Evolutionary conservation across 37 sponge, comb jelly and placozoan genomes (phyloP).

Genomic region (Lycopodina hypogea): DNA sequence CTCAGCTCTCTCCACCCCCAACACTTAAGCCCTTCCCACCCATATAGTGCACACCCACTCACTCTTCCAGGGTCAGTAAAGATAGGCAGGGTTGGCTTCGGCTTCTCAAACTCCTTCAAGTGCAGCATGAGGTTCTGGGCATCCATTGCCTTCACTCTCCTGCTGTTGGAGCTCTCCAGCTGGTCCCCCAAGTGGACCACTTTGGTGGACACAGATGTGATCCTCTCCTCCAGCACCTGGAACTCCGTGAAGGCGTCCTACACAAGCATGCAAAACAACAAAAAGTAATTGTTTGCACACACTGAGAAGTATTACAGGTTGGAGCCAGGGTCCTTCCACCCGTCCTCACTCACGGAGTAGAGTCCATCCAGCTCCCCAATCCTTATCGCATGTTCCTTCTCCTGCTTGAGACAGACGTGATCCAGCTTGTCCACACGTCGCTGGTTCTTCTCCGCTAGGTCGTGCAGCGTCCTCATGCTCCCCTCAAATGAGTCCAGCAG

Average conservation of each 20-base stretch:
- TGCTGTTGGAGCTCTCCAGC: slow-evolving; percentile 82
- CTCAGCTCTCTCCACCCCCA: background rate
- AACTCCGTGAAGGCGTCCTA: slow-evolving; percentile 74
- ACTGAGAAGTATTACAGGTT: background rate
- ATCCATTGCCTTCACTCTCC: slow-evolving; percentile 55
- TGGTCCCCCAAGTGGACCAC: slow-evolving; percentile 97
- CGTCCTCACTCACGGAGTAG: slow-evolving; percentile 37
- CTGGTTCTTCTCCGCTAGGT: slow-evolving; percentile 61
- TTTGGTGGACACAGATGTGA: slow-evolving; percentile 81
- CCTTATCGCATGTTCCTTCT: slow-evolving; percentile 50
- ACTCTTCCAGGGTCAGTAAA: slow-evolving; percentile 69
- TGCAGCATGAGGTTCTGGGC: slow-evolving; percentile 69
- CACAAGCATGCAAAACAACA: background rate
- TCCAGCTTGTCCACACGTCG: slow-evolving; percentile 71
- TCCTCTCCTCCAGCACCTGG: slow-evolving; percentile 77
- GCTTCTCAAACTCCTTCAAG: slow-evolving; percentile 62
- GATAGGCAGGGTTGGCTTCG: slow-evolving; percentile 29
- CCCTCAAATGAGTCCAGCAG: slow-evolving; percentile 59
- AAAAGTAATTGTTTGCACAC: background rate
- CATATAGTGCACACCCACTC: background rate
- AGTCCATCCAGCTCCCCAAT: slow-evolving; percentile 50
- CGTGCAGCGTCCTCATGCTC: slow-evolving; percentile 46
- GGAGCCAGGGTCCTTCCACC: background rate
- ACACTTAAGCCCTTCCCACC: background rate
- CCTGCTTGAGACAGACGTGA: slow-evolving; percentile 71